Base-by-base conservation (phyloP, 2,888 invertebrate genomes). In the Synergus japonicus region DNA sequence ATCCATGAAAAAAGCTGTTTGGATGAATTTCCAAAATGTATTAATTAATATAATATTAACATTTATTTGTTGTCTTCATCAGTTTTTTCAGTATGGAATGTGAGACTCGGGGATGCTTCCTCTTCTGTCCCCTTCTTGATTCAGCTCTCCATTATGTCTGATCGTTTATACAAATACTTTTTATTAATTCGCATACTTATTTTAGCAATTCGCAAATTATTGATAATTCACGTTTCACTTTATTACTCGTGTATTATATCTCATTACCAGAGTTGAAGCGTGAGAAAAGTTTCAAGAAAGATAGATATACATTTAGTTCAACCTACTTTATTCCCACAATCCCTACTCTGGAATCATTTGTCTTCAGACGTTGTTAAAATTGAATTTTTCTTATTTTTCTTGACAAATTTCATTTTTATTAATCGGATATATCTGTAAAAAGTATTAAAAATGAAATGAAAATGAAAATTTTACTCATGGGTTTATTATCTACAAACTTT, bases 311-410 rank as follows among this genome's bases (percentile, higher is more conserved):
- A 73, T n/a, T 54, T 73, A 73, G 22, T 73, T 73, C 54, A 73
- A 73, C 73, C 73, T 54, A 73, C 73, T 73, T 73, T 73, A 54
- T 73, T n/a, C 44, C 54, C 46, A 49, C 49, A 69, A 69, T 69
- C 46, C 7, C 10, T 37, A 73, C 37, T 73, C 49, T n/a, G 54
- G n/a, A 73, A 49, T 73, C 37, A n/a, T 15, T 73, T n/a, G 54
- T 37, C 10, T 49, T 54, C 73, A 54, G 37, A n/a, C 7, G 41
- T 54, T 73, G 37, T 73, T 54, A 4, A 49, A 37, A 37, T 10
- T 54, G 37, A 37, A 13, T 15, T 37, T 73, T 73, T 15, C n/a
- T 65, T 29, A 12, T 41, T 63, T 63, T 64, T 37, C 15, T 69
- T 4, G 15, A 9, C 37, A n/a, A n/a, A 13, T 15, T 49, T 37